These are phyloP conservation scores for Disparrhopalites patrizii DNA, from an alignment of 2,888 invertebrate genomes.

Conservation along the genomic window DNA sequence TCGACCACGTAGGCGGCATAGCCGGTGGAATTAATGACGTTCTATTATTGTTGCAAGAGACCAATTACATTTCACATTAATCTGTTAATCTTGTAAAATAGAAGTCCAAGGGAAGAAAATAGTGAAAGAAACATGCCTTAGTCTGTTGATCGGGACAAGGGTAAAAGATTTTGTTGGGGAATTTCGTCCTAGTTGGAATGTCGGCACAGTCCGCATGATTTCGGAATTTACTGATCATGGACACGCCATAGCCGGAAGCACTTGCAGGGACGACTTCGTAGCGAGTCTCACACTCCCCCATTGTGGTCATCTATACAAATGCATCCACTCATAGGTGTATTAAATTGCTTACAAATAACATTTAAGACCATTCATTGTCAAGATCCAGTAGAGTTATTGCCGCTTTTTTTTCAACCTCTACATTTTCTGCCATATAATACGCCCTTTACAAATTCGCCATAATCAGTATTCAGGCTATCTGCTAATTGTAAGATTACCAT, in stretches of 20 bases:
- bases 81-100: no score
- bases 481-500: no score
- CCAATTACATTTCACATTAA: background rate
- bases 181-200: conserved; percentile 37
- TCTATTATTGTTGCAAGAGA: conserved; percentile 26
- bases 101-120: background rate
- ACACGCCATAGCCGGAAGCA: conserved; percentile 33
- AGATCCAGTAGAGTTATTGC: no score
- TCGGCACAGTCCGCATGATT: conserved; percentile 48
- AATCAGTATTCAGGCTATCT: no score
- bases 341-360: no score
- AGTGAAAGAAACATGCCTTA: conserved; percentile 34
- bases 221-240: conserved; percentile 41
- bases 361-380: no score
- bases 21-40: conserved; percentile 45
- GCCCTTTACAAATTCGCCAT: no score
- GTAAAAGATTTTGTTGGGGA: conserved; percentile 37
- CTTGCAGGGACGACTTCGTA: conserved; percentile 42
- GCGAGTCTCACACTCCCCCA: conserved; percentile 46
- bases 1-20: conserved; percentile 45
- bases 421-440: no score
- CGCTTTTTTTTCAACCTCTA: background rate
- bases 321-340: background rate
- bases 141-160: conserved; percentile 39
- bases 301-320: conserved; percentile 40